Base-by-base conservation (phyloP, 2,797 vertebrate genomes). In the Sebastes cheni region DNA sequence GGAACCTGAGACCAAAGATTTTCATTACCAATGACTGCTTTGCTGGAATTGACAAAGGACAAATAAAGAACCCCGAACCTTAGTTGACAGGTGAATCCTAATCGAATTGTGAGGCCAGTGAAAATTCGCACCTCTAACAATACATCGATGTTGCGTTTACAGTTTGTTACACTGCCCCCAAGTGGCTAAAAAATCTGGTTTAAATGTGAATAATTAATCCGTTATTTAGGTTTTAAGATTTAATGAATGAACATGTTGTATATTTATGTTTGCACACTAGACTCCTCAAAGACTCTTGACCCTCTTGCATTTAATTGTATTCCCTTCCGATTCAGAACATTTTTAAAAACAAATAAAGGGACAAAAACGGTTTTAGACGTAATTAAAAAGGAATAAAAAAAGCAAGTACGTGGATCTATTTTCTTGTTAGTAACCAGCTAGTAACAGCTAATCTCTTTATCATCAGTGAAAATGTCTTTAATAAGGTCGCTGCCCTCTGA, bases 381-480 rank as follows among this genome's bases (percentile, higher is more conserved):
- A 22, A 25, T 8, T 50, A 18, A 30, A 70, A 14, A 20, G 12
- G 18, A 52, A 50, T 25, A 23, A 50, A 42, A 30, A 64, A 71
- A 23, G 4, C 4, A 14, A 46, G 18, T 18, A 50, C 7, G 1
- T 34, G 22, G 1, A 27, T 54, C 16, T 39, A 18, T 39, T 54
- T 75, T 82, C 88, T 89, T 77, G 77, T 85, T 89, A 52, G 56
- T 71, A 71, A 82, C 56, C 52, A 71, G 64, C 77, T 62, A 76
- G 92, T 96, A 96, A 96, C 75, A 95, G 96, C 96, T 97, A 97
- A 98, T 98, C 96, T 95, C 96, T 96, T 97, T 96, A 96, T 97
- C 96, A 97, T 97, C 95, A 96, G 95, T 92, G 92, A 81, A 96
- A 95, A 95, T 97, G 94, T 95, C 95, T 96, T 95, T 96, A 95